Evolutionary conservation across 2,113 vertebrate species (phyloP).

Genomic region (Oreochromis aureus): DNA sequence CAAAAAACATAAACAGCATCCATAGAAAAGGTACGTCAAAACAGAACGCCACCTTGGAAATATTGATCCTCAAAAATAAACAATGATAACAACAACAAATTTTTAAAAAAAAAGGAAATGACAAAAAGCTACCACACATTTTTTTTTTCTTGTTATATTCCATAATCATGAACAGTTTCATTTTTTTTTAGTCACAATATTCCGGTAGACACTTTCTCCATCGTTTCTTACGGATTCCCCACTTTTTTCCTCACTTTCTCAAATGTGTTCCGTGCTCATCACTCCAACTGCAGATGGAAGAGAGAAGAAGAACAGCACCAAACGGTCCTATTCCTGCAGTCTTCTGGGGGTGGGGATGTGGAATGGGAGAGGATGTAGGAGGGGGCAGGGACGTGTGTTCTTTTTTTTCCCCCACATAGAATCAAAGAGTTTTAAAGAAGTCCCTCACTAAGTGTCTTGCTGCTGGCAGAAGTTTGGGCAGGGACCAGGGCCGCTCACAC

Average conservation of each 20-base stretch:
- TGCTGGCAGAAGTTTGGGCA: constrained; percentile 11
- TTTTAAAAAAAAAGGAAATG: constrained; percentile 36
- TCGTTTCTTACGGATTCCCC: constrained; percentile 18
- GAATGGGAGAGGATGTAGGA: background rate
- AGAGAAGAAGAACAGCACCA: constrained; percentile 52
- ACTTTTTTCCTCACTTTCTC: constrained; percentile 20
- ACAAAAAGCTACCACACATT: constrained; percentile 71
- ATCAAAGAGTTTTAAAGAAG: constrained; percentile 43
- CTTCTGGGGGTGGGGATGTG: constrained; percentile 3
- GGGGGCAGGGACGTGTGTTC: constrained; percentile 8
- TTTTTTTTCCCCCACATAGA: background rate
- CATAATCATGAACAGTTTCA: constrained; percentile 59
- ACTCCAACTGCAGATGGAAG: constrained; percentile 18
- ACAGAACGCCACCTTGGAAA: constrained; percentile 63
- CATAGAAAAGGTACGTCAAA: constrained; percentile 55
- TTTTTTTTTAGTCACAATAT: constrained; percentile 60
- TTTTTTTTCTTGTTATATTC: constrained; percentile 65
- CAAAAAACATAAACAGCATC: constrained; percentile 55
- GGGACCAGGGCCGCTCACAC: background rate
- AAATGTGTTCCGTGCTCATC: constrained; percentile 43
- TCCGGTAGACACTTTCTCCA: constrained; percentile 52
- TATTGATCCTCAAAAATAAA: constrained; percentile 66
- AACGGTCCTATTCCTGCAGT: constrained; percentile 62
- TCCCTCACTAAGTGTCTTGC: constrained; percentile 44
- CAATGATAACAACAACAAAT: constrained; percentile 40